Percentiles rank a stretch among this genome's conserved stretches.
Evolutionary conservation across 2,113 vertebrate genomes (phyloP).

Genomic region (Melanotaenia duboulayi): DNA sequence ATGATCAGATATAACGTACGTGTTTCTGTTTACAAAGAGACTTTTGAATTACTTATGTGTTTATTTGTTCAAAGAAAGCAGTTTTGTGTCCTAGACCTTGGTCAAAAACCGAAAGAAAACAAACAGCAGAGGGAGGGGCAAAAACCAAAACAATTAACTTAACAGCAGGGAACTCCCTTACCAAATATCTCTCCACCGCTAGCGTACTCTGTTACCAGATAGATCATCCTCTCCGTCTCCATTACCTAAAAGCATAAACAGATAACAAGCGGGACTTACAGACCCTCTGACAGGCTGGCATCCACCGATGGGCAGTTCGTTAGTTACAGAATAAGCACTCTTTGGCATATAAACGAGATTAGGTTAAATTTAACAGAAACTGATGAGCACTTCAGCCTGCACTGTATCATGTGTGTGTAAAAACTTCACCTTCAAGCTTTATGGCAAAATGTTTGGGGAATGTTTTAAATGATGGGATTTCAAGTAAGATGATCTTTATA

Average conservation of each 20-base stretch:
- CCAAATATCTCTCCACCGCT: conserved; percentile 99
- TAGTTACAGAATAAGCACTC: conserved; percentile 51
- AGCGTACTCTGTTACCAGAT: conserved; percentile 98
- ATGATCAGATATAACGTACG: too few relatives aligned
- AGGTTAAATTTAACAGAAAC: conserved; percentile 38
- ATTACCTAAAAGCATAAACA: conserved; percentile 88
- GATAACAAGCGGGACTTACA: not conserved
- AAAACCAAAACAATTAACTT: conserved; percentile 1
- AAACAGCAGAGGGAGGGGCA: not conserved
- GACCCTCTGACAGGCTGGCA: conserved; percentile 61
- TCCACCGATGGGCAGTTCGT: conserved; percentile 36
- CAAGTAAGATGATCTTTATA: not conserved
- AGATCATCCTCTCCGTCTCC: conserved; percentile 99
- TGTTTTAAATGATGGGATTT: not conserved
- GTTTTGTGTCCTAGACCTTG: not conserved
- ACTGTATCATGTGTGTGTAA: not conserved
- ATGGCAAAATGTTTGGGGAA: not conserved
- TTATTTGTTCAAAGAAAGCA: not conserved
- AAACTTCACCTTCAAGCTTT: not conserved
- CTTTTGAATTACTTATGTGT: too few relatives aligned
- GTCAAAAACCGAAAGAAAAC: not conserved
- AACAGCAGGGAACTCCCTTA: conserved; percentile 78
- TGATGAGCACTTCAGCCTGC: conserved; percentile 3
- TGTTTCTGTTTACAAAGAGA: too few relatives aligned
- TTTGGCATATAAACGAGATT: conserved; percentile 35